Evolutionary conservation across 2,888 invertebrate genomes (phyloP), one percentile per base, ranked within the genome.

Genomic region (Himalopsyche japonica): DNA sequence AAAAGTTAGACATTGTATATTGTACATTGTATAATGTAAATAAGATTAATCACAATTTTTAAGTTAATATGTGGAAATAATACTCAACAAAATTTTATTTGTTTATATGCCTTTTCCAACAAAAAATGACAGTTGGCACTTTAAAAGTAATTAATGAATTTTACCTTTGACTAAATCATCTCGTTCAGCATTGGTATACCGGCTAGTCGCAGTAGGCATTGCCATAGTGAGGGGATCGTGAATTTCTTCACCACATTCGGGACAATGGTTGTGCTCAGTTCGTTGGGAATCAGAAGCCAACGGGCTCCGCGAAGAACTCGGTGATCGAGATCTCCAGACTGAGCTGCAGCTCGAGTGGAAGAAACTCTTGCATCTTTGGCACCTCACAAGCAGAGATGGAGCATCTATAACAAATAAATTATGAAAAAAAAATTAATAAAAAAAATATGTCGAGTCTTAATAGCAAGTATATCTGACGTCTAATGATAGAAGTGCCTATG

Each of bases 311-410:
- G 57, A 57, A 24, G 20, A 24, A 10, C 57, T 57, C 88, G 88
- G 89, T 88, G 90, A 91, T 87, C 87, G 87, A 87, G 88, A 89
- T 88, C 89, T 90, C 89, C 80, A 85, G 87, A 85, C 88, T 81
- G 87, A 87, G 32, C 90, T 90, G 89, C 92, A 92, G 47, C 91
- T 91, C 87, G 92, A 91, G 89, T 92, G 92, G 88, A 90, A 91
- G 90, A 91, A 91, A 89, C 89, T 90, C 43, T 88, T 84, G 87
- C 92, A 92, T 84, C 88, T 87, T 10, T 84, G 87, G 86, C 92
- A 92, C 89, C 90, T 90, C 88, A 91, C 91, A 86, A 92, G 89
- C 84, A 92, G 88, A 5, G 92, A 92, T 70, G 90, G 90, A 87
- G 92, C 91, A 87, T 92, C 92, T 92, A n/a, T n/a, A n/a, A n/a